Percentiles rank a stretch among this genome's conserved stretches.
These are phyloP conservation scores for Drosophila littoralis DNA, from an alignment of 1,140 invertebrate species.

Conservation along the genomic window DNA sequence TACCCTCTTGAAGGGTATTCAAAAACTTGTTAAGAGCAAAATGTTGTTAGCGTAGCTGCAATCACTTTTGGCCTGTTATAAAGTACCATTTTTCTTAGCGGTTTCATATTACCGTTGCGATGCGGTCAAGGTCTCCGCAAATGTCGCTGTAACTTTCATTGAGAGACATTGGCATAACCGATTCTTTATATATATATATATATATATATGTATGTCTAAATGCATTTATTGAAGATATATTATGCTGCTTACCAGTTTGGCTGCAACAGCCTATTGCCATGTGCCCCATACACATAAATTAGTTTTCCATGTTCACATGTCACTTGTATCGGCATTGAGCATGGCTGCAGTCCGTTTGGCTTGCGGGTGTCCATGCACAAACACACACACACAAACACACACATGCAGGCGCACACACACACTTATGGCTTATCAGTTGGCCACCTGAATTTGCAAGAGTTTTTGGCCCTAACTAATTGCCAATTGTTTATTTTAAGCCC, in stretches of 20 bases:
- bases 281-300: slow-evolving; percentile 71
- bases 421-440: slow-evolving; percentile 51
- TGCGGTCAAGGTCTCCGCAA: slow-evolving; percentile 69
- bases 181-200: not conserved
- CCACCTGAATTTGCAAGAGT: slow-evolving; percentile 55
- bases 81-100: slow-evolving; percentile 58
- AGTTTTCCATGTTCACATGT: slow-evolving; percentile 79
- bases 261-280: slow-evolving; percentile 58
- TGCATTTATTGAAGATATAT: not conserved
- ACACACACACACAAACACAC: not conserved
- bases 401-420: not conserved
- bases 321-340: slow-evolving; percentile 63
- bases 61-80: slow-evolving; percentile 54
- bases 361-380: slow-evolving; percentile 61
- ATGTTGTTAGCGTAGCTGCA: slow-evolving; percentile 67
- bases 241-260: not conserved
- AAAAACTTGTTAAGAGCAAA: slow-evolving; percentile 74
- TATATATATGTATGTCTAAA: not conserved
- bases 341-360: slow-evolving; percentile 55
- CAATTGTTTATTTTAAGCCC: slow-evolving; percentile 46
- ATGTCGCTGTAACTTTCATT: slow-evolving; percentile 48
- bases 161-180: slow-evolving; percentile 6
- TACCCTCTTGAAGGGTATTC: not conserved
- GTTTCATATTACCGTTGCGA: slow-evolving; percentile 76
- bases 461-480: slow-evolving; percentile 62